Base-by-base conservation (phyloP, 2,797 vertebrate genomes). In the Neosilurus mollespiculum region DNA sequence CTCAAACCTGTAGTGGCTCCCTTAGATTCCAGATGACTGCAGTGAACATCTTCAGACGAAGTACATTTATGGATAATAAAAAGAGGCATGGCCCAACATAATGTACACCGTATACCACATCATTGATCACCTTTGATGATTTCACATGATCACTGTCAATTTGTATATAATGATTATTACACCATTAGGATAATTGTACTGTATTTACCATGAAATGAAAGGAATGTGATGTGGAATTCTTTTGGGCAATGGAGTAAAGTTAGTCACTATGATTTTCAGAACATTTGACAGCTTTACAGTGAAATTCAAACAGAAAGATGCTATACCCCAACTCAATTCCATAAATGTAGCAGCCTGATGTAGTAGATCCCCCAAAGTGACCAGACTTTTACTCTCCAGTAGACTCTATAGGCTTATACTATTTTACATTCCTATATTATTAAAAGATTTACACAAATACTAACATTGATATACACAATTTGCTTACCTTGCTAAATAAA, bases 1-100 rank as follows among this genome's bases (percentile, higher is more conserved):
- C 26, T 71, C 51, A 73, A 81, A 54, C n/a, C 61, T 51, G 61
- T 81, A 73, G 66, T 80, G 22, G 72, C 66, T 22, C 59, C 81
- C 73, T 14, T 56, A 73, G 51, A 75, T 49, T 73, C 16, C 54
- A 58, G 20, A 54, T 67, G 22, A 18, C 37, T 78, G 18, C n/a
- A 64, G 16, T 65, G 37, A 78, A 65, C 61, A 65, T n/a, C 61
- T 78, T 20, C 14, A 78, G 43, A 78, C 51, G 9, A 65, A 64
- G 77, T 26, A 51, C 37, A 62, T 78, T 78, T 65, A 65, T 78
- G 61, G 43, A 78, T 65, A 65, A 78, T 9, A 30, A 24, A 43
- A 43, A 43, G 43, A 65, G 10, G 37, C 9, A 78, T 6, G 16
- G 65, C 16, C 20, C n/a, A 78, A 30, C 4, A 4, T 4, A 65